A percentile compares a stretch with the other conserved stretches of the same genome.
phyloP scores from a whole-genome alignment of 1,140 invertebrate species.

The Zaprionus vittiger region DNA sequence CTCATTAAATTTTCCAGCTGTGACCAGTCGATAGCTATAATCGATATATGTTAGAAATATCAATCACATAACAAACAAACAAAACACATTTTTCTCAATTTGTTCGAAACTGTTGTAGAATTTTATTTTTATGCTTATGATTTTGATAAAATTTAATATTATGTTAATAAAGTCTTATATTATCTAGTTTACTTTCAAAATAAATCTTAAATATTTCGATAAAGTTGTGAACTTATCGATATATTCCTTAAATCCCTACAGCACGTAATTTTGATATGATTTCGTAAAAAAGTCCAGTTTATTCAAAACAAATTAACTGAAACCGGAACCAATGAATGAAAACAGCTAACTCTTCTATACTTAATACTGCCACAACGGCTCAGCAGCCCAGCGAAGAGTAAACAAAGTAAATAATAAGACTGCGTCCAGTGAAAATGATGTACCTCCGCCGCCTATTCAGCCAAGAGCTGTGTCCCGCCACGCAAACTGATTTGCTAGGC shows the following conservation, averaged over 20 bases:
- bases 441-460: slow-evolving; percentile 77
- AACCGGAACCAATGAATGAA: slow-evolving; percentile 41
- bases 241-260: slow-evolving; percentile 19
- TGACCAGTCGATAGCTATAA: slow-evolving; percentile 13
- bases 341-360: slow-evolving; percentile 13
- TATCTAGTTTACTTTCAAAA: not conserved
- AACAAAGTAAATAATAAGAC: slow-evolving; percentile 5
- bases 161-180: not conserved
- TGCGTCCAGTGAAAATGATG: slow-evolving; percentile 48
- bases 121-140: not conserved
- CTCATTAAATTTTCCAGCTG: not conserved
- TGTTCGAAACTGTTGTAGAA: not conserved
- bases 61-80: not conserved
- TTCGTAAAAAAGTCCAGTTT: slow-evolving; percentile 41
- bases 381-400: slow-evolving; percentile 9
- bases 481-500: slow-evolving; percentile 63
- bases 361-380: slow-evolving; percentile 19
- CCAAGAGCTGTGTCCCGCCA: slow-evolving; percentile 65
- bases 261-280: slow-evolving; percentile 50
- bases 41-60: not conserved
- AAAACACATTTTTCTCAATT: not conserved
- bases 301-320: slow-evolving; percentile 30
- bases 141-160: not conserved
- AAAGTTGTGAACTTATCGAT: slow-evolving; percentile 24
- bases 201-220: slow-evolving; percentile 7